These are phyloP conservation scores for Catharus fuscescens DNA, from an alignment of 2,113 vertebrate genomes.

Conservation along the genomic window DNA sequence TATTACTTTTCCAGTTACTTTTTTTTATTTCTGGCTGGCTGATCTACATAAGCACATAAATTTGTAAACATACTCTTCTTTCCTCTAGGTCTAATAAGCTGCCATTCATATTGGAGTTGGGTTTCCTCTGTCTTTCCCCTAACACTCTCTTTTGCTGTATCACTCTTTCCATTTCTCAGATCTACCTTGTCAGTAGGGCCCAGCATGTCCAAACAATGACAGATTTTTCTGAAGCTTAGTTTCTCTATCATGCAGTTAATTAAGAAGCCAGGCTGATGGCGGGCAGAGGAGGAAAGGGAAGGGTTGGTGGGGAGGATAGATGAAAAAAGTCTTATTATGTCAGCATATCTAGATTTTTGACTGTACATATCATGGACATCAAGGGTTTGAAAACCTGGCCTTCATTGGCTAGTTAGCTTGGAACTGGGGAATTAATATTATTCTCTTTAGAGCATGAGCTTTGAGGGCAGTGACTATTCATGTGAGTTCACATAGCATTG, in stretches of 20 bases:
- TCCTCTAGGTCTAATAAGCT: background rate
- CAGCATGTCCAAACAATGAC: background rate
- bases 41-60: background rate
- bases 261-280: background rate
- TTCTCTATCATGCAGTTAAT: background rate
- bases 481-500: background rate
- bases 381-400: background rate
- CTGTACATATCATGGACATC: background rate
- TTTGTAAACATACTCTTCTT: background rate
- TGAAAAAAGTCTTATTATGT: background rate
- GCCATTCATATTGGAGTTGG: background rate
- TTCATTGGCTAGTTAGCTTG: background rate
- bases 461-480: background rate
- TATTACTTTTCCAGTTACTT: background rate
- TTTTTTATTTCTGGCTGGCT: background rate
- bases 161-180: background rate
- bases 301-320: fast-evolving
- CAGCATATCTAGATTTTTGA: background rate
- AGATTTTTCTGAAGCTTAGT: background rate
- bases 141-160: background rate
- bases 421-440: background rate
- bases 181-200: background rate
- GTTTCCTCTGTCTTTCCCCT: background rate
- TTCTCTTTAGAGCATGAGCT: background rate
- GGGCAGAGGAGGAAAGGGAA: background rate